Evolutionary conservation across 2,113 vertebrate genomes (phyloP), one percentile per base, ranked within the genome.

Genomic region (Piaya cayana): DNA sequence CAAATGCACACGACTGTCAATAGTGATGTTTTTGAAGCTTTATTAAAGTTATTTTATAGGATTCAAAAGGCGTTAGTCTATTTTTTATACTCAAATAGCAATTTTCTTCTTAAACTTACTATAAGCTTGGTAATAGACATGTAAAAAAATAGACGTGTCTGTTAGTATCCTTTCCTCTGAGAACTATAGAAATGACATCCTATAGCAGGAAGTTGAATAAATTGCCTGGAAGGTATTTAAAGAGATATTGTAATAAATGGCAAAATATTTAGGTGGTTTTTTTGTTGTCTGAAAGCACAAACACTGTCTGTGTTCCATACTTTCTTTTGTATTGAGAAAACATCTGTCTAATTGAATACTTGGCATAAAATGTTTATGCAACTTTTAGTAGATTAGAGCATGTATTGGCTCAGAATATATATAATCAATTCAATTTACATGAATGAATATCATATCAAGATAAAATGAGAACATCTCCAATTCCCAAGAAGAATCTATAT

Each of bases 321-420:
- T 87, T 79, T 64, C 83, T 86, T 89, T 91, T 82, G 45, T 92
- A 82, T 82, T 89, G 86, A 92, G 94, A 92, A 95, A 90, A 90
- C 75, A 92, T 92, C 91, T 94, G 94, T 70, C 94, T 91, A 86
- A 91, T 95, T 95, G 87, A 95, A 94, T 90, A 60, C 74, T 90
- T 96, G 88, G 74, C 88, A 93, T 88, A 64, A 84, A 91, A 88
- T 62, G 88, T 68, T 86, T 87, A 72, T 91, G 59, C 69, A 96
- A 64, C 69, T 84, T 92, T 64, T 58, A 87, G 83, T 43, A 90
- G 90, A 91, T 96, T 94, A 92, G 69, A 92, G 86, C 64, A 29
- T 71, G 15, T 78, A 86, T 82, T 93, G 86, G 53, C 70, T 84
- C 63, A 53, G 74, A 68, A 81, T 94, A 32, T 75, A 71, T 68